phyloP scores from a whole-genome alignment of 2,797 vertebrate genomes.

The Morelia viridis region DNA sequence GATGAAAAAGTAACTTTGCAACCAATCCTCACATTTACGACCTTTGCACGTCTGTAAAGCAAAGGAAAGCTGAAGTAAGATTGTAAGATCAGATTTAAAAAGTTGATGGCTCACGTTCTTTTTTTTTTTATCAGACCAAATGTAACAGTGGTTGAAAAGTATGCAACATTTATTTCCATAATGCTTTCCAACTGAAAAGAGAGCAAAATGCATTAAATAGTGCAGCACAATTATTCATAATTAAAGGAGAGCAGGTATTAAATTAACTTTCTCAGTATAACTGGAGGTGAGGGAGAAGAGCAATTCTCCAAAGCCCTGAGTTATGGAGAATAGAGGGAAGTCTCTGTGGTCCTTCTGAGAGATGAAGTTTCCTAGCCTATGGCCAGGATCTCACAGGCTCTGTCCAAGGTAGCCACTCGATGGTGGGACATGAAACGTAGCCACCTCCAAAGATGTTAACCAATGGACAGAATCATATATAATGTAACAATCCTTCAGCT shows the following conservation, averaged over 20 bases:
- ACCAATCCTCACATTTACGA: not conserved
- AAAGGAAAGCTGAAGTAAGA: not conserved
- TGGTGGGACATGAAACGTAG: not conserved
- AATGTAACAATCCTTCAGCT: not conserved
- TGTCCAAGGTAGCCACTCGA: no score
- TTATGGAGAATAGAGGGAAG: not conserved
- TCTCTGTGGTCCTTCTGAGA: not conserved
- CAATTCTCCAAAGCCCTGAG: not conserved
- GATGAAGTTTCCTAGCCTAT: not conserved
- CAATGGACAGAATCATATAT: not conserved
- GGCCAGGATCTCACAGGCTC: not conserved
- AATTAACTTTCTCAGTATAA: not conserved
- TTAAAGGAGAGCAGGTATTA: not conserved
- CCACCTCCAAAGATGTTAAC: not conserved
- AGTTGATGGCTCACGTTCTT: not conserved
- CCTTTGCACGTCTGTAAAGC: not conserved
- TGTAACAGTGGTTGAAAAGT: not conserved
- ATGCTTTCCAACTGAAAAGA: not conserved
- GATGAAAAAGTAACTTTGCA: not conserved
- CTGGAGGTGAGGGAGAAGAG: not conserved
- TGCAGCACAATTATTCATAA: not conserved
- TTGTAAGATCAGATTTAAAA: not conserved
- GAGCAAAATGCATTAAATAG: not conserved
- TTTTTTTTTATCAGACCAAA: not conserved
- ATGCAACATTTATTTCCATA: not conserved